Base-by-base conservation (phyloP, 2,113 vertebrate species). In the zebrafish (Danio rerio) region DNA sequence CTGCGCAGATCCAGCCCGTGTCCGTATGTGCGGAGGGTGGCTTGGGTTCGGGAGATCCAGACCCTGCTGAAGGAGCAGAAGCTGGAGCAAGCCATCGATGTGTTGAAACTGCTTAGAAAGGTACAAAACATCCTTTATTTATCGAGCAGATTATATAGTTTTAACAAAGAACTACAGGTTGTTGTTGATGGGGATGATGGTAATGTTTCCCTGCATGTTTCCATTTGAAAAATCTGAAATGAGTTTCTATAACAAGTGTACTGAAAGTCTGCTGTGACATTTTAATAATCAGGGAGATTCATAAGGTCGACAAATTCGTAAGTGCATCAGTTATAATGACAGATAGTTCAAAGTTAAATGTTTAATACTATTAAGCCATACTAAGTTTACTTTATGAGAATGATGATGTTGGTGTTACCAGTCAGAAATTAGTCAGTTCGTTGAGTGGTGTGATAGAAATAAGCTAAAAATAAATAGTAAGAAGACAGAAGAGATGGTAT, bases 71-170 rank as follows among this genome's bases (percentile, higher is more conserved):
- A 92, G 20, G 88, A 92, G 81, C 90, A 90, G 59, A 93, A 91
- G 88, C 87, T 88, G 86, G 95, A 96, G 50, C 93, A 94, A 81
- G 95, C 96, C 2, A 86, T 87, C 4, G 94, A 93, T 80, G 91
- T 96, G 84, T 93, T 97, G 83, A 85, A 91, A 85, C 87, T 95
- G 88, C 94, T 97, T 0, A 88, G 96, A 49, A 96, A 96, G 95
- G 96, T 95, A 84, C 89, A 55, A 65, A 31, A 49, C 43, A 65
- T 11, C 0, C 52, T 11, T 65, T 78, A n/a, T 4, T 63, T n/a
- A 61, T 74, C n/a, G 42, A 15, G 1, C 71, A 12, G 5, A 56
- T 58, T 58, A 9, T 42, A 0, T 31, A 0, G 16, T 68, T 18
- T 6, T 31, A 49, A 10, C 42, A 16, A 42, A 9, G 58, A 59